These are phyloP conservation scores for Brotogeris chrysoptera DNA, from an alignment of 2,797 vertebrate species.

Conservation along the genomic window DNA sequence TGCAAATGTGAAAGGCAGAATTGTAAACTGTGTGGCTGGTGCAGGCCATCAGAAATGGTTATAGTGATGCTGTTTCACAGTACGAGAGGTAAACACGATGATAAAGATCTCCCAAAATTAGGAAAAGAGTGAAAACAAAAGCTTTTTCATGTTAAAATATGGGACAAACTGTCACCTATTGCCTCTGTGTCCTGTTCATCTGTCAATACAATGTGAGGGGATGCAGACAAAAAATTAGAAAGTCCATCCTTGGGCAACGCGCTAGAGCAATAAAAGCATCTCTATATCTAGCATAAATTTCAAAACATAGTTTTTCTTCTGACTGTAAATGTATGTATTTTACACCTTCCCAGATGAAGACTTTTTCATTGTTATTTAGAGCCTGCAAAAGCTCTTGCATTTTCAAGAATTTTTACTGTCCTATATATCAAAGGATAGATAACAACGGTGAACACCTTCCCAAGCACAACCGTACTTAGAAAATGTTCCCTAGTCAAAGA, in stretches of 20 bases:
- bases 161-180: neutral
- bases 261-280: neutral
- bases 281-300: neutral
- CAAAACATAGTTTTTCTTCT: neutral
- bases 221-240: neutral
- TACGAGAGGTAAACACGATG: neutral
- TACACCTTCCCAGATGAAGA: neutral
- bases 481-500: neutral
- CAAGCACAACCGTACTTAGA: neutral
- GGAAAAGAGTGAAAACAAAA: neutral
- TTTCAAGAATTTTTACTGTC: conserved; percentile 7
- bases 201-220: neutral
- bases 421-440: neutral
- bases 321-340: neutral
- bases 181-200: neutral
- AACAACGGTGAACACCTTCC: neutral
- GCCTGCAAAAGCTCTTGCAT: neutral
- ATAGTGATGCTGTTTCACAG: neutral
- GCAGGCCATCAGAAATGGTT: neutral
- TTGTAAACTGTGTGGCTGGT: neutral
- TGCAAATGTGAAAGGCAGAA: neutral
- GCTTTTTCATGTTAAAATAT: neutral
- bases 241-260: neutral
- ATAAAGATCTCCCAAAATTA: neutral
- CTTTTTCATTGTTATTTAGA: neutral